Conservation (phyloP, 1,140 invertebrate species). For the Rhopalosiphum padi region DNA sequence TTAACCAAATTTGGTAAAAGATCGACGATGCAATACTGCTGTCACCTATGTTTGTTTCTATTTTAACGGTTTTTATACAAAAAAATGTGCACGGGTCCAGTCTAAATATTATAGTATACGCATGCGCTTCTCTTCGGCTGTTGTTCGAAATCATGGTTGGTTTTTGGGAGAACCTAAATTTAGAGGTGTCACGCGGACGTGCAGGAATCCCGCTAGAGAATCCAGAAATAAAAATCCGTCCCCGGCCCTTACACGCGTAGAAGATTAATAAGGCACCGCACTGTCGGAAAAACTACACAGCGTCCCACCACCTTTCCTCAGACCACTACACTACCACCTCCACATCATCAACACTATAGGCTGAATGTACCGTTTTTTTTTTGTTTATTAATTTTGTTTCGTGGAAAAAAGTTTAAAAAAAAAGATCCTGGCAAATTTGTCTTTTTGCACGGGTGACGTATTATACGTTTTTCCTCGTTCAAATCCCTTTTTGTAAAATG, state of each 20-base stretch:
- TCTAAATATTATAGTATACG: neutral
- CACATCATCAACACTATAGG: neutral
- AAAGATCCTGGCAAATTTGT: constrained; percentile 4
- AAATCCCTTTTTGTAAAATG: neutral
- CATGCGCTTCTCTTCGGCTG: too few relatives aligned
- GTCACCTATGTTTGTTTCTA: neutral
- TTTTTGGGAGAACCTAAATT: constrained; percentile 37
- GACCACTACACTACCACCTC: neutral
- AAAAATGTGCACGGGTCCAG: neutral
- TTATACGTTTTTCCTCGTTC: neutral
- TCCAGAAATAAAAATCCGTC: constrained; percentile 51
- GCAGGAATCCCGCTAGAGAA: constrained; percentile 18
- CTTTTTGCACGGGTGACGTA: neutral
- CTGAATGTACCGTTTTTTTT: neutral
- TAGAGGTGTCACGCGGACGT: constrained; percentile 43
- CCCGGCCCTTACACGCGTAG: neutral
- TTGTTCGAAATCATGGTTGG: neutral
- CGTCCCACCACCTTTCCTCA: neutral
- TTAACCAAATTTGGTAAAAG: neutral
- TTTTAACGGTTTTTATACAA: neutral
- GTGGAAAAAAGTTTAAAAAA: neutral
- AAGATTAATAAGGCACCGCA: constrained; percentile 28
- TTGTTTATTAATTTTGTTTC: neutral
- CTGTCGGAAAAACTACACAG: neutral
- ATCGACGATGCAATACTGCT: neutral